Evolutionary conservation across 2,113 vertebrate species (phyloP).

Genomic region (Myanophis thanlyinensis): DNA sequence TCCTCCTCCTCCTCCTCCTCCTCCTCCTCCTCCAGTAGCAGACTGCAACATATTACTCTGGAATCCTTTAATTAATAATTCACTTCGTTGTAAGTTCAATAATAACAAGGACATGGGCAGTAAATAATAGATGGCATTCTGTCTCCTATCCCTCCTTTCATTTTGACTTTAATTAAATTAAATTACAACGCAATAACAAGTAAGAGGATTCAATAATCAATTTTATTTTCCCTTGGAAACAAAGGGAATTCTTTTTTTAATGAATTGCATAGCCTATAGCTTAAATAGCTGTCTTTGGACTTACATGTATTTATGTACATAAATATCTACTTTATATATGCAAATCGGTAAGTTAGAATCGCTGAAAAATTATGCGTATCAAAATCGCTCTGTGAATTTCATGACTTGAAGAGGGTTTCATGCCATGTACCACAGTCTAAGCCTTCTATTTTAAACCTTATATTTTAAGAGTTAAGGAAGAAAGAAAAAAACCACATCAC

Average conservation of each 20-base stretch:
- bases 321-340: not conserved
- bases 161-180: constrained; percentile 48
- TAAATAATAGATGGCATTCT: constrained; percentile 18
- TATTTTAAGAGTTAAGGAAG: not conserved
- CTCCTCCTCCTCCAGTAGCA: not conserved
- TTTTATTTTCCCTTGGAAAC: constrained; percentile 49
- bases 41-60: constrained; percentile 19
- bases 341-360: not conserved
- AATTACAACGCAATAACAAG: constrained; percentile 28
- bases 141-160: constrained; percentile 28
- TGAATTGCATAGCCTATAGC: constrained; percentile 11
- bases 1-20: no score
- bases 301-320: not conserved
- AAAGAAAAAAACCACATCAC: not conserved
- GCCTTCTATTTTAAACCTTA: not conserved
- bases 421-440: not conserved
- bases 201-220: constrained; percentile 5
- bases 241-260: constrained; percentile 9
- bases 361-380: not conserved
- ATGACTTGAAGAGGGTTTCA: not conserved
- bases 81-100: constrained; percentile 13
- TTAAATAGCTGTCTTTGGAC: not conserved
- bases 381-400: not conserved
- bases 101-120: constrained; percentile 20
- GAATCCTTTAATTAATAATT: constrained; percentile 44